A percentile compares a stretch with the other conserved stretches of the same genome.
Conservation (phyloP, 2,797 vertebrate species). For the Macrochelys suwanniensis region DNA sequence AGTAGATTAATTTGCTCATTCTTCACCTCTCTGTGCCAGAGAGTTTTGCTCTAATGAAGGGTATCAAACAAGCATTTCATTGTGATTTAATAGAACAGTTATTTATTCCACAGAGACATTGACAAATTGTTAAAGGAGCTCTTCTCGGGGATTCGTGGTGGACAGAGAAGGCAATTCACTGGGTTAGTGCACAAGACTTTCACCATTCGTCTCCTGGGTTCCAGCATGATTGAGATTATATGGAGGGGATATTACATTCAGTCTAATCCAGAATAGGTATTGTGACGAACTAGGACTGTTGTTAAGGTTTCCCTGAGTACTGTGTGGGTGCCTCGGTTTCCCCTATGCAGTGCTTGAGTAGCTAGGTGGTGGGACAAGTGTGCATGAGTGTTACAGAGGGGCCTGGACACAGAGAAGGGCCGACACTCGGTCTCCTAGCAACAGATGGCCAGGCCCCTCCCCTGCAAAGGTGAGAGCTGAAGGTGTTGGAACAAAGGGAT, state of each 20-base stretch:
- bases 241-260: neutral
- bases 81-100: slow-evolving; percentile 13
- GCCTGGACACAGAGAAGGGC: too few relatives aligned
- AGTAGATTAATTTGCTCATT: neutral
- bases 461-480: too few relatives aligned
- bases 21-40: slow-evolving; percentile 40
- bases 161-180: neutral
- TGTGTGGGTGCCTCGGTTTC: too few relatives aligned
- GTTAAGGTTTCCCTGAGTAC: too few relatives aligned
- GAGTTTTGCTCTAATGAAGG: slow-evolving; percentile 23
- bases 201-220: neutral
- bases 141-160: neutral
- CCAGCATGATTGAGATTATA: neutral
- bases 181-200: neutral
- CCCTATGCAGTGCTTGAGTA: too few relatives aligned
- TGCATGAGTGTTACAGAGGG: too few relatives aligned
- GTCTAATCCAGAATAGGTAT: neutral
- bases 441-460: too few relatives aligned
- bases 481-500: too few relatives aligned
- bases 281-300: too few relatives aligned
- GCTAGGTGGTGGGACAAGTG: too few relatives aligned
- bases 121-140: neutral
- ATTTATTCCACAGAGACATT: neutral
- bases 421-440: too few relatives aligned
- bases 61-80: neutral